Base-by-base conservation (phyloP, 2,797 vertebrate genomes). In the Bufotes viridis region DNA sequence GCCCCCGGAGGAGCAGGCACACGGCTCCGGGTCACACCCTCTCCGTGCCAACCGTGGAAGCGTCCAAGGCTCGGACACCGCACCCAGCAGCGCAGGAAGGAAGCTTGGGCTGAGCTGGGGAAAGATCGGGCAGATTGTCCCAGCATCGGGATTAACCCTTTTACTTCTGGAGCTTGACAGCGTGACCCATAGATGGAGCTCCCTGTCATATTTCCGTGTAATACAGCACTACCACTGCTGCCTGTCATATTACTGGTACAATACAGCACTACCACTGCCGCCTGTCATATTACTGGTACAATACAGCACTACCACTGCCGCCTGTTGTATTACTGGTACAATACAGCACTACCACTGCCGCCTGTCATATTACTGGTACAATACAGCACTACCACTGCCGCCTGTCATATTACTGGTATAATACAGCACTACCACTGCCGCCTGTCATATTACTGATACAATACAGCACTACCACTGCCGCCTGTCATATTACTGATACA, bases 31-130 rank as follows among this genome's bases (percentile, higher is more conserved):
- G 72, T 49, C 69, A 18, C 26, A 15, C 70, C 18, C 70, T 20
- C 74, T 53, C 34, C 8, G 51, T 55, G 53, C 51, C 76, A 78
- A n/a, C 53, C 0, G 15, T 57, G n/a, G 75, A 78, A 4, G 29
- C 14, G 17, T 51, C 65, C 6, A 0, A 14, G 49, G 2, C 11
- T n/a, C 24, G 4, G 69, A 51, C 63, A 65, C 76, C 82, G n/a
- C 82, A 57, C 63, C 82, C 75, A 49, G 29, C 67, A 49, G 58
- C 42, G 69, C 53, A 88, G 87, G 87, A 88, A 88, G 81, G 87
- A 84, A 84, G 87, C 81, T 55, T 81, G 87, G 82, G 67, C 87
- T 65, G 82, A 26, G 7, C 49, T 65, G 17, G 67, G 60, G 61
- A 49, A 49, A n/a, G 14, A 74, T 51, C 42, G n/a, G 69, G 57